Evolutionary conservation across 2,113 vertebrate genomes (phyloP), one percentile per base, ranked within the genome.

Genomic region (Nycticryphes semicollaris): DNA sequence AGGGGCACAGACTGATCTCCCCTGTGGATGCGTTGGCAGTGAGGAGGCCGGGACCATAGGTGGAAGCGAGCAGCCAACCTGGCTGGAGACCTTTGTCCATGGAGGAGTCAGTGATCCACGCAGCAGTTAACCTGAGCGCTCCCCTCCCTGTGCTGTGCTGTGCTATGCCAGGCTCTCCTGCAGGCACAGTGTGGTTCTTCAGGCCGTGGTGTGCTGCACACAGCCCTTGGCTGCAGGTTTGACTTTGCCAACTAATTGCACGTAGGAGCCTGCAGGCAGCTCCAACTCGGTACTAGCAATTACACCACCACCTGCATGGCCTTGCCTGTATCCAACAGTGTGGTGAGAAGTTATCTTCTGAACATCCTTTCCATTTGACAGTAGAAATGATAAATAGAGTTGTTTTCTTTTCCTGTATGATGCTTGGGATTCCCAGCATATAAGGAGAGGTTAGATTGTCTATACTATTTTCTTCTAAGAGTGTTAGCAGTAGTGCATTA

Each of bases 61-160:
- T 14, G 18, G 27, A 84, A 19, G 22, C 0, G 0, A 56, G 30
- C 30, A 4, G 24, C 12, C 1, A 1, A 41, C 70, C 63, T 69
- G 63, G 18, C 22, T 0, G 1, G 24, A 62, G 47, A 35, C 28
- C 13, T 54, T n/a, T n/a, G 28, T 21, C 12, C 6, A 5, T n/a
- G 53, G 23, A 39, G 28, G 28, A 18, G n/a, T 20, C 54, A n/a
- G 70, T 11, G n/a, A 30, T 41, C 28, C 23, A 9, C 20, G 9
- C 10, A 27, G 31, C 13, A 33, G 33, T 37, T 28, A 27, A 74
- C 12, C 22, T 28, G 53, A 66, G 68, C 33, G 7, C 1, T 13
- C 19, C 8, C 37, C 37, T 16, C 19, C 28, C 33, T 62, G 47
- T 35, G 68, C 53, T 17, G 51, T 53, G 51, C 30, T 24, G 35